Evolutionary conservation across 2,888 invertebrate genomes (phyloP), one percentile per base, ranked within the genome.

Genomic region (Hypena proboscidalis): DNA sequence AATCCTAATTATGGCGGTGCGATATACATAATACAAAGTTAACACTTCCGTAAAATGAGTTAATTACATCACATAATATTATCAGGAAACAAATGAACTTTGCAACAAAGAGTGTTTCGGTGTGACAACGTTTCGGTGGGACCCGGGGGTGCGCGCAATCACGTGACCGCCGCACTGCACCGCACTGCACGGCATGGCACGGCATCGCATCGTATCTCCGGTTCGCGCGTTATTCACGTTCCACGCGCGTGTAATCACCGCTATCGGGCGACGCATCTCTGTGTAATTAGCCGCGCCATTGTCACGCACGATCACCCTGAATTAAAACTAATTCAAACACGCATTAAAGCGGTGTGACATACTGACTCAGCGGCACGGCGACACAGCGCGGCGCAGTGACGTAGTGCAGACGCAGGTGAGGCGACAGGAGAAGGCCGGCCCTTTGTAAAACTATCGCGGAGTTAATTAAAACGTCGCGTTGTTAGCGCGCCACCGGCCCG

Each of bases 401-500:
- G 30, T 25, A 14, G 26, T 22, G 21, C 8, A 27, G 34, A 34
- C 22, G 22, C 38, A 50, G 36, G 33, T 31, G 35, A 39, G 10
- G 55, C 52, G 53, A 68, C 66, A 62, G 65, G 72, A 68, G 67
- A 64, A 68, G 53, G 51, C 38, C n/a, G 37, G 5, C 10, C 15
- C n/a, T 60, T 56, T 66, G 70, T 72, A 68, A 58, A 73, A 77
- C 74, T 74, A 76, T 71, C 63, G 62, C 56, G 58, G 66, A 60
- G 27, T 76, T 81, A 76, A 81, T 82, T 80, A 80, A 77, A 74
- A 65, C 66, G 64, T 58, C 60, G 25, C 66, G 20, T 66, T 43
- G 65, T 67, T 58, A 56, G 51, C 53, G 58, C 15, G 33, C 13
- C 15, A 8, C 9, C 30, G 55, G 49, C 49, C 38, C 29, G 49